Conservation (phyloP, 2,888 invertebrate species). For the Drosophila pullipes region DNA sequence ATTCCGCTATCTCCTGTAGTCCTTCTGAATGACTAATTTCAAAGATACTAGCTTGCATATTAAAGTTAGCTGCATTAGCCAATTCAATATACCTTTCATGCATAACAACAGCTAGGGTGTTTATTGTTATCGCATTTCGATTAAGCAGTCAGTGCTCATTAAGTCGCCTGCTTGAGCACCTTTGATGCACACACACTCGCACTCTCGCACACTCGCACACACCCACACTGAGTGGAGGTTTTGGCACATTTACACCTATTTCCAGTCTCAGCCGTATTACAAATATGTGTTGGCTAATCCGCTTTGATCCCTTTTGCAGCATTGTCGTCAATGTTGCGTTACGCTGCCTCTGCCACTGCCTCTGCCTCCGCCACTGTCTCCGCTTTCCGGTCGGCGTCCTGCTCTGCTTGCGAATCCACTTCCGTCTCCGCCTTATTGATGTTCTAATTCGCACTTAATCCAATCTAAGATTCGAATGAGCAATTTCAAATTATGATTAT, state of each 20-base stretch:
- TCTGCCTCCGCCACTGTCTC: not conserved
- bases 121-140: conserved; percentile 54
- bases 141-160: conserved; percentile 65
- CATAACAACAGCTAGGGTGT: conserved; percentile 28
- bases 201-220: conserved; percentile 7
- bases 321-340: conserved; percentile 77
- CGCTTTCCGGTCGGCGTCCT: not conserved
- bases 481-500: conserved; percentile 83
- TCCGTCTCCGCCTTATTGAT: conserved; percentile 73
- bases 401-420: conserved; percentile 1
- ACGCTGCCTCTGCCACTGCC: conserved; percentile 41
- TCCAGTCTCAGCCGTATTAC: conserved; percentile 43
- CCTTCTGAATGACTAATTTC: not conserved
- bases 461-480: conserved; percentile 83
- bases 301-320: conserved; percentile 73
- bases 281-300: conserved; percentile 68
- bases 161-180: conserved; percentile 70
- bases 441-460: conserved; percentile 82
- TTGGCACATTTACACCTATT: conserved; percentile 76
- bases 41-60: not conserved
- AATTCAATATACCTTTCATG: not conserved
- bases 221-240: conserved; percentile 35
- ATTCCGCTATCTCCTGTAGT: not conserved
- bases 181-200: conserved; percentile 39
- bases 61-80: not conserved